Conservation (phyloP, 2,113 vertebrate species). For the human (Homo sapiens) region DNA sequence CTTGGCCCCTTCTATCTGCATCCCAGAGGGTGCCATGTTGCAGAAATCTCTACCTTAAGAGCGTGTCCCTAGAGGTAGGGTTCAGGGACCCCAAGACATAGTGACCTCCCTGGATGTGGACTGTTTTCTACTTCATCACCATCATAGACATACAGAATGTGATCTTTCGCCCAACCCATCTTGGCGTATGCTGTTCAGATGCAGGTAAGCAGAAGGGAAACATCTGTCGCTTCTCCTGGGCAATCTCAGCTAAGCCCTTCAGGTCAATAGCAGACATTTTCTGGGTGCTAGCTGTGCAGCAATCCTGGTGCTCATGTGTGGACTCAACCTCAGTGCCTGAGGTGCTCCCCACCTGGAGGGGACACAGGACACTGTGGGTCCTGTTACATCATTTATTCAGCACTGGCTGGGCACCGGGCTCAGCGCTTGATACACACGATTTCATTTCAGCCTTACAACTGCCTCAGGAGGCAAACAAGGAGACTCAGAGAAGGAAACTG, state of each 20-base stretch:
- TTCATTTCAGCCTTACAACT: background rate
- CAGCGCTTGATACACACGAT: background rate
- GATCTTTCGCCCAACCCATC: background rate
- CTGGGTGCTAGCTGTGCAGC: background rate
- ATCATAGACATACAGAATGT: background rate
- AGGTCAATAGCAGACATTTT: background rate
- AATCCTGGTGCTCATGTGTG: background rate
- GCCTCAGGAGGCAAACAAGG: background rate
- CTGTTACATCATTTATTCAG: background rate
- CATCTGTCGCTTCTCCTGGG: rapidly evolving
- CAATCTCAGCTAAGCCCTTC: background rate
- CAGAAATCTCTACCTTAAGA: background rate
- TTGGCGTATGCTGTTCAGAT: background rate
- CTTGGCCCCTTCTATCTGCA: background rate
- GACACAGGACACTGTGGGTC: no score
- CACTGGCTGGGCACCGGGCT: background rate
- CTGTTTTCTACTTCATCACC: background rate
- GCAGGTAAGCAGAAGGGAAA: background rate
- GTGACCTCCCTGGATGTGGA: background rate
- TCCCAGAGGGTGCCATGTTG: background rate
- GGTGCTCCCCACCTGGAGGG: rapidly evolving
- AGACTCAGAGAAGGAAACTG: background rate
- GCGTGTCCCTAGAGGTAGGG: background rate
- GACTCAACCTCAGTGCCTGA: background rate
- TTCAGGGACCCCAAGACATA: background rate